A percentile compares a stretch with the other conserved stretches of the same genome.
Conservation (phyloP, 2,113 vertebrate species). For the Callipepla squamata region DNA sequence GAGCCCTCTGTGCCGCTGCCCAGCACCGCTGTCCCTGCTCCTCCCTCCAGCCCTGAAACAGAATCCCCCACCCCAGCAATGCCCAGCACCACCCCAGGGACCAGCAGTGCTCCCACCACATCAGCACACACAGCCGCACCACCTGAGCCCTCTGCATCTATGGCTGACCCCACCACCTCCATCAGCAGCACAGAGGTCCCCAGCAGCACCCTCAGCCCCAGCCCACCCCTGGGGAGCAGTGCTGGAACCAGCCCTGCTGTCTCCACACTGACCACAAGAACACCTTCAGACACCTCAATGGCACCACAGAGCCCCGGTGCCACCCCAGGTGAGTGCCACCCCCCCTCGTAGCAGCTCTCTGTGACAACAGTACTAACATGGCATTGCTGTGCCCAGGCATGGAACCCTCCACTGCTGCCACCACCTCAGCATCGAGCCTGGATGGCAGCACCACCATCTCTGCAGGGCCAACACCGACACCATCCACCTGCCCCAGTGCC, state of each 20-base stretch:
- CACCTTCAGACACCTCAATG: fast-evolving
- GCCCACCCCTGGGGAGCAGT: fast-evolving
- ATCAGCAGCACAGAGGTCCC: fast-evolving
- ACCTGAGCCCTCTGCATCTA: fast-evolving
- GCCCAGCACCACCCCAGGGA: neutral
- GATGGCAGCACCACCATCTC: neutral
- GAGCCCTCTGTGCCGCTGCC: neutral
- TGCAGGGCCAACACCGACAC: fast-evolving
- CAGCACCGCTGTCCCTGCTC: neutral
- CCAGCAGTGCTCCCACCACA: neutral
- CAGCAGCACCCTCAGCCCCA: neutral
- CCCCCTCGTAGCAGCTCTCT: neutral
- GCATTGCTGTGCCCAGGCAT: neutral
- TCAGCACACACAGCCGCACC: fast-evolving
- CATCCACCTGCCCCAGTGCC: neutral
- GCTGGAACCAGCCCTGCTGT: neutral
- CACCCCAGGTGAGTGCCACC: neutral
- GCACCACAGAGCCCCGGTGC: neutral
- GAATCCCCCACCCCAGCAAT: neutral
- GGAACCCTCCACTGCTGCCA: neutral
- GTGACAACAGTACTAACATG: neutral
- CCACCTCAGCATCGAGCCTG: neutral
- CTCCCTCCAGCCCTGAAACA: neutral
- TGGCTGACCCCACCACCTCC: neutral
- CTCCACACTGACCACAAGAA: neutral